These are phyloP conservation scores for Dermatemys mawii DNA, from an alignment of 2,113 vertebrate genomes.

Conservation along the genomic window DNA sequence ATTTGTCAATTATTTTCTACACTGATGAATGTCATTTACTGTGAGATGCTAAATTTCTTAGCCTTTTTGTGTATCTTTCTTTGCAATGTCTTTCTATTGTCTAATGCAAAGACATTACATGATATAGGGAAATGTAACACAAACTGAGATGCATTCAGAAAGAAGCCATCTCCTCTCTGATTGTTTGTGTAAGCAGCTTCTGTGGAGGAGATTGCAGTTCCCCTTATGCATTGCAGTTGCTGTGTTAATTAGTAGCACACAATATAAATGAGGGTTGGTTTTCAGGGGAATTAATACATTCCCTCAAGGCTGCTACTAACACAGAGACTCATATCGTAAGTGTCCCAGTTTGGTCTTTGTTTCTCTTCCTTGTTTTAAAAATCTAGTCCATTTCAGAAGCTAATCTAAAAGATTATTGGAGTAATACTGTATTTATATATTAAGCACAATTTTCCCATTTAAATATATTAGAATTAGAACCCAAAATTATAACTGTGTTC, in stretches of 20 bases:
- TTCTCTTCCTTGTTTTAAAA: not conserved
- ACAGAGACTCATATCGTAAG: not conserved
- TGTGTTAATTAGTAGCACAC: conserved; percentile 56
- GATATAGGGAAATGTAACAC: not conserved
- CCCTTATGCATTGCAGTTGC: not conserved
- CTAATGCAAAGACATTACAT: not conserved
- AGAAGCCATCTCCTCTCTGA: not conserved
- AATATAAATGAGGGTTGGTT: conserved; percentile 9
- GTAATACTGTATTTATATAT: not conserved
- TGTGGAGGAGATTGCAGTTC: not conserved
- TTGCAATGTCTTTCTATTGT: not conserved
- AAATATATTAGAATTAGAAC: not conserved
- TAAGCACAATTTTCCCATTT: conserved; percentile 15
- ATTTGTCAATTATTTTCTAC: conserved; percentile 6
- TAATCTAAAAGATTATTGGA: not conserved
- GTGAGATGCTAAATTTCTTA: not conserved
- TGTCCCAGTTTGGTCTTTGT: not conserved
- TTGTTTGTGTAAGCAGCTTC: conserved; percentile 34
- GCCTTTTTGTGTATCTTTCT: not conserved
- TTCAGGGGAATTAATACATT: not conserved
- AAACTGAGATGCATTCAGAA: not conserved
- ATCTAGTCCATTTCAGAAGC: not conserved
- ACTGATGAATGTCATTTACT: not conserved
- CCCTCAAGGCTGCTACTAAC: conserved; percentile 1
- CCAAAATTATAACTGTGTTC: not conserved